Evolutionary conservation across 1,140 invertebrate species (phyloP).

Genomic region (Ceratitis capitata): DNA sequence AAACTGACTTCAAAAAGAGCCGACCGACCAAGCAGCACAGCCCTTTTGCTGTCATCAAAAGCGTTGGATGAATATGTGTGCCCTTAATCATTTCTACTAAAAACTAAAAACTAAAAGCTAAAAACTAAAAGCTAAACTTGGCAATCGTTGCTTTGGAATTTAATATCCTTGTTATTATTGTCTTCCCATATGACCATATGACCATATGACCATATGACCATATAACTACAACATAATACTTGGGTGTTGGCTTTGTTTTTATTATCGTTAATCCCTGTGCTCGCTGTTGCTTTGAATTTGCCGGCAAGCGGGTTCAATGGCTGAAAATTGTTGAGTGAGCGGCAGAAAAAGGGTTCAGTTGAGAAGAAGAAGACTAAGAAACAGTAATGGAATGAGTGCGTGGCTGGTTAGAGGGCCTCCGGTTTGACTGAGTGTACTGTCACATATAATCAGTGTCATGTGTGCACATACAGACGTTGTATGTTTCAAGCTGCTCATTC

Average conservation of each 20-base stretch:
- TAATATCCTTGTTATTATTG: conserved; percentile 33
- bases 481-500: background rate
- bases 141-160: background rate
- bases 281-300: background rate
- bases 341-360: too few relatives aligned
- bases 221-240: background rate
- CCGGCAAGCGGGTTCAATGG: background rate
- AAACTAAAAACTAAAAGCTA: too few relatives aligned
- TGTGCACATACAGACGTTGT: background rate
- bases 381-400: background rate
- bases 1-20: conserved; percentile 6
- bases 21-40: background rate
- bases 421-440: background rate
- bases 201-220: background rate
- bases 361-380: background rate
- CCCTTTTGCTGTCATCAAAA: background rate
- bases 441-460: background rate
- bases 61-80: background rate
- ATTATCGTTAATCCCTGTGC: conserved; percentile 8
- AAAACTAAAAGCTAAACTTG: too few relatives aligned
- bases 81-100: background rate
- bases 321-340: background rate
- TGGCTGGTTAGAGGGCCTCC: background rate
- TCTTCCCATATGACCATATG: conserved; percentile 7
- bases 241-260: background rate